A percentile compares a stretch with the other conserved stretches of the same genome.
These are phyloP conservation scores for Glomeris maerens DNA, from an alignment of 1,140 invertebrate genomes.

Conservation along the genomic window DNA sequence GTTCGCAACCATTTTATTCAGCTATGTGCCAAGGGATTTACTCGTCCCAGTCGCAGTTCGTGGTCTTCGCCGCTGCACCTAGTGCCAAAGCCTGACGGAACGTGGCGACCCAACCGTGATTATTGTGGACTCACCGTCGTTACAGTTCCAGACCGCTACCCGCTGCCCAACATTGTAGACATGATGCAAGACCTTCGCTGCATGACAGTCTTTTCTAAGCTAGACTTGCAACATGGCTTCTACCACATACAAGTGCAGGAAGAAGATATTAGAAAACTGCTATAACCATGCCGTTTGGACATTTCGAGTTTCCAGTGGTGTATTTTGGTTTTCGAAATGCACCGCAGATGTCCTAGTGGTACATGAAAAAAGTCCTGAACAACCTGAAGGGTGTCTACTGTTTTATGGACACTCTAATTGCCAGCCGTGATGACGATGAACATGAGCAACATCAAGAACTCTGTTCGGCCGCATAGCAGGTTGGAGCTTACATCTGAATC, in stretches of 20 bases:
- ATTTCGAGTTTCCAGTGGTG: constrained; percentile 24
- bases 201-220: constrained; percentile 13
- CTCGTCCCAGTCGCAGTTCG: too few relatives aligned
- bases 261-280: constrained; percentile 18
- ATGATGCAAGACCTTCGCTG: neutral
- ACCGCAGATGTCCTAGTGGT: constrained; percentile 17
- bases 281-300: constrained; percentile 20
- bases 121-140: constrained; percentile 20
- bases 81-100: constrained; percentile 19
- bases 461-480: constrained; percentile 12
- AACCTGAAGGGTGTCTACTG: constrained; percentile 7
- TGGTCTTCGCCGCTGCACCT: too few relatives aligned
- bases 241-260: constrained; percentile 15
- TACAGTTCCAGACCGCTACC: too few relatives aligned
- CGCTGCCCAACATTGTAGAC: too few relatives aligned
- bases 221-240: too few relatives aligned
- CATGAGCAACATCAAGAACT: constrained; percentile 7
- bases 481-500: constrained; percentile 12
- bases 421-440: neutral
- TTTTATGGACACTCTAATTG: constrained; percentile 14
- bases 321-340: constrained; percentile 26
- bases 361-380: constrained; percentile 13
- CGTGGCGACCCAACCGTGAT: too few relatives aligned
- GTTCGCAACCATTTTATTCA: neutral
- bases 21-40: too few relatives aligned